Evolutionary conservation across 2,113 vertebrate species (phyloP), one percentile per base, ranked within the genome.

Genomic region (Pelecanus crispus): DNA sequence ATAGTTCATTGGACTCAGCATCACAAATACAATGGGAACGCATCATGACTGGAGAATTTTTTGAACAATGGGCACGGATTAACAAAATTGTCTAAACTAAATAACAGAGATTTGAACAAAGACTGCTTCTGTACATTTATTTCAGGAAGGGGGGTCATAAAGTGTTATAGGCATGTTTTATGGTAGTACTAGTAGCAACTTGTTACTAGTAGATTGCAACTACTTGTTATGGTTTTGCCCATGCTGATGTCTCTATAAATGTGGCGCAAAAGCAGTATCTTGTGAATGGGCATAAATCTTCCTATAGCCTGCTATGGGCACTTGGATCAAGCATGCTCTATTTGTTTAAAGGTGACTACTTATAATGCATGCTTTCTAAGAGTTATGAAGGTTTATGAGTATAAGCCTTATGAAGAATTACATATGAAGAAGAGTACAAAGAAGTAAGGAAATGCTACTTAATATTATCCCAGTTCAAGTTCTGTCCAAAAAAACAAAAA

Each of bases 11-110:
- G 10, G 42, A 74, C 13, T 86, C 38, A 42, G 24, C 29, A 36
- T 28, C 24, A 74, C 25, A 19, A 47, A 55, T 25, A 62, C 1
- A 3, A 50, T 3, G 44, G 29, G 31, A 77, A 29, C 0, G 0
- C 22, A 40, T 44, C 21, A 28, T 16, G 28, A 62, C 2, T 52
- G 29, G 3, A 71, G 14, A 53, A 59, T 13, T 78, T 67, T 80
- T 53, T 26, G 59, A 91, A 77, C 22, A n/a, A 52, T 3, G 22
- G 19, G 6, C 11, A 16, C 17, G 20, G 10, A 50, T 1, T 58
- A 49, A 58, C 4, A 77, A 53, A 77, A 75, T 20, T 21, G 73
- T 11, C 20, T 72, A 53, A 72, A 84, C 9, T 40, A 55, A 87
- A 12, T 65, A 92, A 45, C 22, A 53, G 38, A 20, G 20, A 59